A percentile compares a stretch with the other conserved stretches of the same genome.
Evolutionary conservation across 2,797 vertebrate genomes (phyloP).

Genomic region (Artibeus lituratus): DNA sequence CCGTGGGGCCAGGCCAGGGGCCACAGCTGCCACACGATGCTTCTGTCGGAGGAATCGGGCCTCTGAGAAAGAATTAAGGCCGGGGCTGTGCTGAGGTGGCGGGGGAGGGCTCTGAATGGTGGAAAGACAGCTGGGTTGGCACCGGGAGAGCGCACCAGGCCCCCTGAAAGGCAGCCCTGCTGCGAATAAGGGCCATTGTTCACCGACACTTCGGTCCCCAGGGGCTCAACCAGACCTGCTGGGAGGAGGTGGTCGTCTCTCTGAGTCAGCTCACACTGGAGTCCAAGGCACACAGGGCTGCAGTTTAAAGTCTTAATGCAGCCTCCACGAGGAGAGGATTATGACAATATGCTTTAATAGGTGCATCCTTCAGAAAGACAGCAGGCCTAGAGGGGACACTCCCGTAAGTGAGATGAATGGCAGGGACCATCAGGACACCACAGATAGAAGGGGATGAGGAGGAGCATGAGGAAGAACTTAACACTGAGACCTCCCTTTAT

Average conservation of each 20-base stretch:
- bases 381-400: background rate
- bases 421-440: background rate
- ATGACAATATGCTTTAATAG: background rate
- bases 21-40: constrained; percentile 71
- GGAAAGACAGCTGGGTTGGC: constrained; percentile 63
- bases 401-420: background rate
- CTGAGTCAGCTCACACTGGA: background rate
- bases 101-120: constrained; percentile 4
- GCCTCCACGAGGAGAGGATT: background rate
- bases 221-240: background rate
- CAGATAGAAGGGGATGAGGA: background rate
- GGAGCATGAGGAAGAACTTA: background rate
- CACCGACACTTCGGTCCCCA: background rate
- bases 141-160: background rate
- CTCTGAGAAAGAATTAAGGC: constrained; percentile 43
- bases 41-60: background rate
- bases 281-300: background rate
- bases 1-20: constrained; percentile 51
- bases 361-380: background rate
- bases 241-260: background rate
- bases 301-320: background rate
- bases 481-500: background rate
- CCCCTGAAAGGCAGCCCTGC: background rate
- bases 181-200: constrained; percentile 11
- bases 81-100: background rate